Evolutionary conservation across 2,797 vertebrate genomes (phyloP), one percentile per base, ranked within the genome.

Genomic region (Sebastes trivittatus): DNA sequence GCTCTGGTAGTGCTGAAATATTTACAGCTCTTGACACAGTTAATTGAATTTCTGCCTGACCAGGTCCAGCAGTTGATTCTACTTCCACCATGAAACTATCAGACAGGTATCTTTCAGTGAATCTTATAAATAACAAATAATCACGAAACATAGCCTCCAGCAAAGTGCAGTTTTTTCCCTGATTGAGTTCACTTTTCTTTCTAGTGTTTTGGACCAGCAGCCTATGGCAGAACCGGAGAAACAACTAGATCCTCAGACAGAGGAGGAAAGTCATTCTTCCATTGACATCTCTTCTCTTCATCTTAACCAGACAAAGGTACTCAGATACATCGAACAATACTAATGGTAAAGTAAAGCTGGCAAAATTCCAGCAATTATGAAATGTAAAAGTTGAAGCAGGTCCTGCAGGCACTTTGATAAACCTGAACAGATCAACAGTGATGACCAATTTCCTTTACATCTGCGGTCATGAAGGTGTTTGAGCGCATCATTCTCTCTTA

Each of bases 81-180:
- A 49, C 82, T 49, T 42, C 83, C 11, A 32, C 62, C 25, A 88
- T 92, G 78, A 76, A 84, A 59, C 56, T 36, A 36, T 23, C 73
- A 80, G 88, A 92, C 29, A 87, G 88, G 94, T 95, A 93, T 79
- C 14, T 63, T 72, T 81, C 42, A 67, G 13, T 64, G 6, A 77
- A 36, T 85, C 10, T 54, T 10, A 66, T 6, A 27, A 11, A 77
- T 73, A 46, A 22, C 7, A 70, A 69, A 75, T 3, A 69, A 8
- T 36, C n/a, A 58, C 42, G 1, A 64, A 8, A 14, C 10, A 55
- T 13, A 52, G 10, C 25, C 30, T 70, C 14, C 3, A 60, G 10
- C n/a, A 65, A 30, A 72, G 23, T n/a, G 38, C 2, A 5, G 38
- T 5, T 83, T 60, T 84, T 72, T 20, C 20, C 71, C 22, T 77